A percentile compares a stretch with the other conserved stretches of the same genome.
Conservation (phyloP, 1,140 invertebrate species). For the Lysiphlebus fabarum region DNA sequence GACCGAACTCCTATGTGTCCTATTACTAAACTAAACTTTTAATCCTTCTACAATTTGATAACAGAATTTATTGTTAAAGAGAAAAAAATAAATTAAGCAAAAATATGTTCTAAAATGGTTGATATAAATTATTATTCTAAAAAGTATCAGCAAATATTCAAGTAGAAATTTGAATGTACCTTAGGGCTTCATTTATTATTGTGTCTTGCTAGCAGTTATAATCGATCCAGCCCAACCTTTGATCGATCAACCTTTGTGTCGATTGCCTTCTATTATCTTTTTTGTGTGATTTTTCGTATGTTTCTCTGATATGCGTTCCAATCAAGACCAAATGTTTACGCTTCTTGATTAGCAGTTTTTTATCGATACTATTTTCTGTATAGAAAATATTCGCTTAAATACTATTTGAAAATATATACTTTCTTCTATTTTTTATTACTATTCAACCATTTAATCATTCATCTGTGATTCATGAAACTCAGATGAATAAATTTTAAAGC, state of each 20-base stretch:
- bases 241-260: slow-evolving; percentile 2
- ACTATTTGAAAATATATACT: slow-evolving; percentile 11
- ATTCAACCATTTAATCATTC: not conserved
- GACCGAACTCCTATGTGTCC: slow-evolving; percentile 5
- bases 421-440: slow-evolving; percentile 6
- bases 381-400: slow-evolving; percentile 26
- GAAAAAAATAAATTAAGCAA: no score
- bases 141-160: no score
- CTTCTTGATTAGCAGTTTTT: slow-evolving; percentile 44
- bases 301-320: slow-evolving; percentile 38
- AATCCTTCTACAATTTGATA: no score
- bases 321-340: slow-evolving; percentile 44
- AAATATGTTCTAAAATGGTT: no score
- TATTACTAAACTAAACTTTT: no score
- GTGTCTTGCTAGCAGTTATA: slow-evolving; percentile 17
- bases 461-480: no score
- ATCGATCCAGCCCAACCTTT: slow-evolving; percentile 35
- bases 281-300: slow-evolving; percentile 27
- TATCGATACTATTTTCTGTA: slow-evolving; percentile 20
- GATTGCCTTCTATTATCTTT: slow-evolving; percentile 22
- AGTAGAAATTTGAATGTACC: no score
- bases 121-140: no score
- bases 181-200: not conserved
- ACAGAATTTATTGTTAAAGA: no score
- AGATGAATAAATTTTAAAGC: no score